Base-by-base conservation (phyloP, 2,797 vertebrate genomes). In the Heliangelus exortis region DNA sequence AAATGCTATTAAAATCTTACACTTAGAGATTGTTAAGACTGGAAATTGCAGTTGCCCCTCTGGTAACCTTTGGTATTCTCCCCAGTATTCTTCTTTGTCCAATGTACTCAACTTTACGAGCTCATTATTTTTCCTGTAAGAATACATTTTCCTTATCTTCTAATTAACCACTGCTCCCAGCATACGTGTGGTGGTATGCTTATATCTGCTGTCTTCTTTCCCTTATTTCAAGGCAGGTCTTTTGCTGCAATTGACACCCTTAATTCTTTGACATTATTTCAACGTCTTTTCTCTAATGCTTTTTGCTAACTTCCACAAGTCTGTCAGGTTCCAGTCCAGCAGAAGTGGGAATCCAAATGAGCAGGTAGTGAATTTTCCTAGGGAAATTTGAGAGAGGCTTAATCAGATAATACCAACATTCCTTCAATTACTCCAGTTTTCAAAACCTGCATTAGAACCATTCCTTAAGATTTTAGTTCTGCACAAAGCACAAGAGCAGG, bases 121-220 rank as follows among this genome's bases (percentile, higher is more conserved):
- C 55, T 95, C 87, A 73, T 97, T 95, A 88, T 96, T 96, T 97
- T 96, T 93, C 80, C 57, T 79, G n/a, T 72, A 58, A 93, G 96
- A 88, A 94, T 90, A 62, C 28, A 53, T 96, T 96, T 92, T 78
- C 63, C 69, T 92, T 96, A 95, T 95, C 96, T 95, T 91, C 92
- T 97, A 95, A 95, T 96, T 96, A 97, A 86, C 48, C 45, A 47
- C 65, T 84, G 55, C 79, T 97, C 75, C 80, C 84, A 87, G 84
- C 75, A 81, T 91, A 85, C 71, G 96, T 92, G 82, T 34, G 74
- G 66, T 69, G 72, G 47, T 20, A 43, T 3, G 5, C 33, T 89
- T 26, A 39, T 13, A 45, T 93, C 86, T 90, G 63, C 68, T 43
- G 48, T 28, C 48, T 84, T 77, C 69, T 80, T 23, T 50, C 12